Base-by-base conservation (phyloP, 2,888 invertebrate species). In the Eristalinus sepulchralis region DNA sequence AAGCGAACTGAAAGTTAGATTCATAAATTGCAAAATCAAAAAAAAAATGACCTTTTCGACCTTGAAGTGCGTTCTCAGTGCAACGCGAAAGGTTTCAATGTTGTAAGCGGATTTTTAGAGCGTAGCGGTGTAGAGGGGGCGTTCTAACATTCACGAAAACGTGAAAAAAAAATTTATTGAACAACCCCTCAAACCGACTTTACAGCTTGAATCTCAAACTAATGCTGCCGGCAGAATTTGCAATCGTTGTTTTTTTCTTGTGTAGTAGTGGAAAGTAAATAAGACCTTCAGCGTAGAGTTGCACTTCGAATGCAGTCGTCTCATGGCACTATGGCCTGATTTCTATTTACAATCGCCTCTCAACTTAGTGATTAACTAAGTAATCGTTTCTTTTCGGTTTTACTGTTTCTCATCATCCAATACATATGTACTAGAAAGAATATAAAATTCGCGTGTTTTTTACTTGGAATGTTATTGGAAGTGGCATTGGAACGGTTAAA, bases 321-420 rank as follows among this genome's bases (percentile, higher is more conserved):
- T 64, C 60, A 11, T 22, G 60, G 47, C 67, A 20, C 34, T 3
- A 60, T 85, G 85, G 85, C 85, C 81, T 85, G 85, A 85, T 85
- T 68, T 77, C 63, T 85, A 85, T 72, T 81, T 81, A 63, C 72
- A 60, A 27, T 73, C 39, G 17, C 1, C 47, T 62, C 53, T 75
- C 22, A 79, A 36, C 57, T 53, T 34, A 67, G 53, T 47, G 72
- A 80, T 80, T 80, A 62, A 34, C 36, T 73, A 60, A 47, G 27
- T 22, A 27, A 2, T 24, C 24, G 33, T 53, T 53, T n/a, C n/a
- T n/a, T 67, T 76, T 60, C 67, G 24, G 13, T 55, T 63, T 55
- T 59, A 34, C 27, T 66, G 47, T 53, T 53, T 22, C 22, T 60
- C 24, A 73, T 27, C 39, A 27, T 10, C 24, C 22, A 57, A 11